These are phyloP conservation scores for Leuciscus waleckii DNA, from an alignment of 2,797 vertebrate species.

Conservation along the genomic window DNA sequence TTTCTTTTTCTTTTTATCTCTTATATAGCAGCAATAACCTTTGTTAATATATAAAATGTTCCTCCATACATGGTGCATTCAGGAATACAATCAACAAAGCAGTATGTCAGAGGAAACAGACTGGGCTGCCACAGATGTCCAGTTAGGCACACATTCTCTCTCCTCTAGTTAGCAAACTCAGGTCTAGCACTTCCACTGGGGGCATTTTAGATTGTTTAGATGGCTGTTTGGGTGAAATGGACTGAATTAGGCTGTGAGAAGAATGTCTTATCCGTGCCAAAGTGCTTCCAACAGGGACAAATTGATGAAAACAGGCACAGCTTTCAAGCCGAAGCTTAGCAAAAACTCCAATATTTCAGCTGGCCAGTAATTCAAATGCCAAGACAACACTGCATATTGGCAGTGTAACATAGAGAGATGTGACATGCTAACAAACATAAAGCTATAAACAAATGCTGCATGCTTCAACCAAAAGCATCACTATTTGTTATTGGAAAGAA, in stretches of 20 bases:
- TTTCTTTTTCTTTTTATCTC: slow-evolving; percentile 20
- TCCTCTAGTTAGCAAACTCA: slow-evolving; percentile 58
- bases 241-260: slow-evolving; percentile 71
- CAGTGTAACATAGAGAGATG: slow-evolving; percentile 61
- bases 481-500: slow-evolving; percentile 24
- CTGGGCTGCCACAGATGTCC: slow-evolving; percentile 59
- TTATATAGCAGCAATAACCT: not conserved
- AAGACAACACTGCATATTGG: slow-evolving; percentile 60
- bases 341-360: slow-evolving; percentile 77
- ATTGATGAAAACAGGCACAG: slow-evolving; percentile 63
- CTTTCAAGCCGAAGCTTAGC: slow-evolving; percentile 68
- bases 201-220: slow-evolving; percentile 75
- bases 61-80: slow-evolving; percentile 25
- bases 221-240: slow-evolving; percentile 72
- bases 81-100: slow-evolving; percentile 43
- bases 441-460: slow-evolving; percentile 58
- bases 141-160: slow-evolving; percentile 47
- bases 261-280: slow-evolving; percentile 72
- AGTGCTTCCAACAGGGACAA: slow-evolving; percentile 69
- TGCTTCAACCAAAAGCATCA: slow-evolving; percentile 30
- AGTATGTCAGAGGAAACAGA: slow-evolving; percentile 49
- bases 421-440: slow-evolving; percentile 63
- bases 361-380: slow-evolving; percentile 66
- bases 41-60: slow-evolving; percentile 42
- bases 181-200: slow-evolving; percentile 60